These are phyloP conservation scores for Paratilapia polleni DNA, from an alignment of 2,113 vertebrate species.

Conservation along the genomic window DNA sequence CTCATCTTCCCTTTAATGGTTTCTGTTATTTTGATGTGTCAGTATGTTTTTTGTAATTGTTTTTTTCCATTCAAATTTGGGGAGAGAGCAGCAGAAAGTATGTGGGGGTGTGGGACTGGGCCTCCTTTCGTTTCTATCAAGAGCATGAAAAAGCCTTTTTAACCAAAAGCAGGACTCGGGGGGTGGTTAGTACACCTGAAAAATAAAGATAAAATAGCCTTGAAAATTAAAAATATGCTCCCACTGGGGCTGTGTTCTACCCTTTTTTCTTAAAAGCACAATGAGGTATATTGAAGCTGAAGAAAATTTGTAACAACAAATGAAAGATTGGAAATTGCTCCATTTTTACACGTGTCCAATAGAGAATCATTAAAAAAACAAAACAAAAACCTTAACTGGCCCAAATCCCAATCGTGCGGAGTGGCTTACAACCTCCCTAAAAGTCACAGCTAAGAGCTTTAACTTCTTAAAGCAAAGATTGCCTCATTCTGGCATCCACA, in stretches of 20 bases:
- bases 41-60: neutral
- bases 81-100: neutral
- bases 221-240: neutral
- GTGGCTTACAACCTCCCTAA: neutral
- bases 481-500: neutral
- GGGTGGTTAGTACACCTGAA: neutral
- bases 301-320: neutral
- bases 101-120: neutral
- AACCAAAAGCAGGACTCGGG: neutral
- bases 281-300: neutral
- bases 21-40: neutral
- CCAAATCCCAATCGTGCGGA: neutral
- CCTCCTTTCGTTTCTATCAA: neutral
- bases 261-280: neutral
- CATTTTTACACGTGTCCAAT: neutral
- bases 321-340: neutral
- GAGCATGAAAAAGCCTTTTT: neutral
- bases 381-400: neutral
- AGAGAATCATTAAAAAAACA: neutral
- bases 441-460: constrained; percentile 15
- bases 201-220: neutral
- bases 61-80: neutral
- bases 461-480: neutral
- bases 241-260: neutral
- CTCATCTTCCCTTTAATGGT: neutral